These are phyloP conservation scores for Poeciliopsis turrubarensis DNA, from an alignment of 2,113 vertebrate genomes.

Conservation along the genomic window DNA sequence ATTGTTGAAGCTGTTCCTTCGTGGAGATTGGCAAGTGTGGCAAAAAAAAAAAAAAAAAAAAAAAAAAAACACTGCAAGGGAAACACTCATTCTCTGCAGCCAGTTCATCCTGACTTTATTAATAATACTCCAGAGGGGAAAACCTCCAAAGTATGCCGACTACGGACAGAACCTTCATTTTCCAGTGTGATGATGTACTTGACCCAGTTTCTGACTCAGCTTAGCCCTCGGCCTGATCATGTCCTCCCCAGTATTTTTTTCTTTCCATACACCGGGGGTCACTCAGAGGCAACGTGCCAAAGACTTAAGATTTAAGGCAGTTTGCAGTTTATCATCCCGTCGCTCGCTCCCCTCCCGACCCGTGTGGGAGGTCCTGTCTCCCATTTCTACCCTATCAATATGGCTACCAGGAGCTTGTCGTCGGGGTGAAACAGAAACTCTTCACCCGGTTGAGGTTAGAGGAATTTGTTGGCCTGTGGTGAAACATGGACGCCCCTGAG, in stretches of 20 bases:
- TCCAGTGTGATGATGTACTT: not conserved
- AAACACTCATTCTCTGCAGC: no score
- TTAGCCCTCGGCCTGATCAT: not conserved
- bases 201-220: not conserved
- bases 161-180: not conserved
- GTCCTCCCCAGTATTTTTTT: not conserved
- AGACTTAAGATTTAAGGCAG: slow-evolving; percentile 48
- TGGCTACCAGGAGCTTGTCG: slow-evolving; percentile 46
- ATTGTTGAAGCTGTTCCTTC: no score
- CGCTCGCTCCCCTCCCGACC: slow-evolving; percentile 2
- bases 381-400: slow-evolving; percentile 54
- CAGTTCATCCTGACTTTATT: no score
- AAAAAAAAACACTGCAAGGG: no score
- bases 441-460: slow-evolving; percentile 29
- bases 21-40: no score
- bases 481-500: not conserved
- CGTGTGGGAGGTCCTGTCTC: slow-evolving; percentile 59
- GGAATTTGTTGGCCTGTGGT: not conserved
- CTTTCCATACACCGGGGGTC: slow-evolving; percentile 5
- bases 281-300: slow-evolving; percentile 38
- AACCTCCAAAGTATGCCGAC: not conserved
- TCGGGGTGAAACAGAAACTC: slow-evolving; percentile 39
- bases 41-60: no score
- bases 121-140: no score
- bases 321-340: slow-evolving; percentile 37